Percentiles rank a stretch among this genome's conserved stretches.
These are phyloP conservation scores for Ramphastos sulfuratus DNA, from an alignment of 2,113 vertebrate genomes.

Conservation along the genomic window DNA sequence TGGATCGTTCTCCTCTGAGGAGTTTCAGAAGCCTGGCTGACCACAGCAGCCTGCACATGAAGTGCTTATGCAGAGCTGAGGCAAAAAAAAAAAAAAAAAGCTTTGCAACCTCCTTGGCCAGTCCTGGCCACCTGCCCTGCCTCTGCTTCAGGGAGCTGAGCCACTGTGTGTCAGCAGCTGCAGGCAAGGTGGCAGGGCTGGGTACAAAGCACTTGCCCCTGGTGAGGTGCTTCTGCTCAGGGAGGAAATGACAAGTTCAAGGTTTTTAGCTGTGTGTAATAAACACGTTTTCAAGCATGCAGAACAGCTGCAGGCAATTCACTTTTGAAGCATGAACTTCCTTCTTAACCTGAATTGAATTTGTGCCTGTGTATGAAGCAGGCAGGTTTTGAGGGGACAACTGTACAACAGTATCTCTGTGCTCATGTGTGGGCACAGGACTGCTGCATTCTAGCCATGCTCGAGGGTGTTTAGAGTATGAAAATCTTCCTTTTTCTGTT, in stretches of 20 bases:
- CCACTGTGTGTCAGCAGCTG: accelerated
- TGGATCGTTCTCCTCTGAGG: neutral
- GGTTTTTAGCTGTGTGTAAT: neutral
- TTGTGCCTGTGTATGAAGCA: neutral
- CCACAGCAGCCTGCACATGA: neutral
- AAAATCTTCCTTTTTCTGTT: neutral
- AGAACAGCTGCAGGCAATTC: neutral
- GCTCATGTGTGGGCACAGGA: neutral
- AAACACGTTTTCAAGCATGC: neutral
- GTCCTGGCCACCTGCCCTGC: neutral
- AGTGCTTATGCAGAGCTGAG: neutral
- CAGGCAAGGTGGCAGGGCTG: neutral
- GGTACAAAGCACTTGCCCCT: neutral
- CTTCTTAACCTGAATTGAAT: neutral
- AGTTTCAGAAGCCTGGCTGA: neutral
- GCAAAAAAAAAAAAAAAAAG: neutral
- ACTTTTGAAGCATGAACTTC: neutral
- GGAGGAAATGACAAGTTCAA: neutral
- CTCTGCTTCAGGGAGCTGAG: accelerated
- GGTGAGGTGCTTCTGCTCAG: neutral
- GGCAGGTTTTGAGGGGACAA: neutral
- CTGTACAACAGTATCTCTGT: neutral
- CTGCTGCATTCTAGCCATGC: neutral
- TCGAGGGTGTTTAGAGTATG: neutral
- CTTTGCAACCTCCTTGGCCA: neutral